A percentile compares a stretch with the other conserved stretches of the same genome.
Conservation (phyloP, 2,888 invertebrate species). For the Neocrepidodera transversa region DNA sequence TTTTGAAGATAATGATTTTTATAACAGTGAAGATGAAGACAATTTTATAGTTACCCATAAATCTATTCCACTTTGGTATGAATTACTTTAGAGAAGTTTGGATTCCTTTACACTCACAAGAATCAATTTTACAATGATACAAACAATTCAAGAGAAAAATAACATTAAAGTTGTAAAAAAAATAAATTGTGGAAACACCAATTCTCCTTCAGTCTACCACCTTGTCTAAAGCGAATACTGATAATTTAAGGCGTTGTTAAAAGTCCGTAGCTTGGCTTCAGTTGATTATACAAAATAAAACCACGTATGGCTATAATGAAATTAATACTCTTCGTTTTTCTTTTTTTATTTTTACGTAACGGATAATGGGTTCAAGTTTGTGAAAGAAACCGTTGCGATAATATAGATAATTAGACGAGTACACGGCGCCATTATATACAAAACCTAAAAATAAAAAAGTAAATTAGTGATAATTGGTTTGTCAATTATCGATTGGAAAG, state of each 20-base stretch:
- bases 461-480: too few relatives aligned
- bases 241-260: constrained; percentile 31
- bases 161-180: too few relatives aligned
- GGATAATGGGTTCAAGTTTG: constrained; percentile 9
- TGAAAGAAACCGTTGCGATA: constrained; percentile 13
- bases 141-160: too few relatives aligned
- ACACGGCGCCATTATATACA: constrained; percentile 4
- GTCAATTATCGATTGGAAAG: too few relatives aligned
- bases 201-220: too few relatives aligned
- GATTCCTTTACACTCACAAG: background rate
- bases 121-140: too few relatives aligned
- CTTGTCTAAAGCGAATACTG: constrained; percentile 32
- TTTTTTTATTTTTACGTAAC: constrained; percentile 20
- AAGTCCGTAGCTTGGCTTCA: constrained; percentile 29
- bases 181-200: too few relatives aligned
- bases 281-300: constrained; percentile 31
- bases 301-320: constrained; percentile 26
- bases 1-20: too few relatives aligned
- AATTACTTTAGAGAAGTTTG: background rate
- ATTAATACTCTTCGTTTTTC: constrained; percentile 24
- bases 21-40: too few relatives aligned
- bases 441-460: too few relatives aligned
- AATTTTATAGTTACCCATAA: too few relatives aligned
- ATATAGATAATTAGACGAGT: constrained; percentile 13
- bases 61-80: too few relatives aligned